Conservation (phyloP, 2,113 vertebrate genomes). For the Fregetta grallaria region DNA sequence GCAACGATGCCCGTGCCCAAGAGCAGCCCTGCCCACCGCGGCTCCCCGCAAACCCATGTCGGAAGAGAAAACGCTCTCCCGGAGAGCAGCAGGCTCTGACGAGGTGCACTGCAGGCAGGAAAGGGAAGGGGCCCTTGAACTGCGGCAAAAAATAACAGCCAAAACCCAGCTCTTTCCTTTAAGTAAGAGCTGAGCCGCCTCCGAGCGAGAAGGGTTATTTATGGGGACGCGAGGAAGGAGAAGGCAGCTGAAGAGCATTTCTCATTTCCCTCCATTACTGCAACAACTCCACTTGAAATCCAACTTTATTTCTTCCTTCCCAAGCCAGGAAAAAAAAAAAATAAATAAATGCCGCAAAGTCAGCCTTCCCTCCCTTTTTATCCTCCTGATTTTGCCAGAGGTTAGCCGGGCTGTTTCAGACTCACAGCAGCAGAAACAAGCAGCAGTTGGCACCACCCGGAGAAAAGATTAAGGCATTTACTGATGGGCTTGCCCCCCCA, state of each 20-base stretch:
- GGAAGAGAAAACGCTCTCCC: neutral
- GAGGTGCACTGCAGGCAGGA: neutral
- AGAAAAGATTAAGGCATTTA: neutral
- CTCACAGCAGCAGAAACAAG: neutral
- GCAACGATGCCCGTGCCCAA: accelerated
- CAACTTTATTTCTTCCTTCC: conserved; percentile 6
- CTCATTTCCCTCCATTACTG: conserved; percentile 41
- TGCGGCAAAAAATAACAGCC: neutral
- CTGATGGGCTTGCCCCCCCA: neutral
- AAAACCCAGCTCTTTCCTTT: neutral
- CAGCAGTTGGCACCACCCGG: neutral
- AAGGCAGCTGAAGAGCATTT: conserved; percentile 47
- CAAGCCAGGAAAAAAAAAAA: neutral
- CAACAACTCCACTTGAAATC: conserved; percentile 32
- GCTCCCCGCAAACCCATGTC: neutral
- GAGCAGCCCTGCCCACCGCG: neutral
- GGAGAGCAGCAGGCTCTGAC: accelerated
- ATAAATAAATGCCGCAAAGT: neutral
- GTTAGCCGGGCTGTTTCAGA: neutral
- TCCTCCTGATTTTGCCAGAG: neutral
- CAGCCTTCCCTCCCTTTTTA: neutral
- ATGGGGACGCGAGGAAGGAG: neutral
- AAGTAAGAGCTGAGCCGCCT: neutral
- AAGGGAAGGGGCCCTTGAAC: neutral
- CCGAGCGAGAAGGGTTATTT: neutral